phyloP scores from a whole-genome alignment of 2,113 vertebrate genomes.

The Castor canadensis region DNA sequence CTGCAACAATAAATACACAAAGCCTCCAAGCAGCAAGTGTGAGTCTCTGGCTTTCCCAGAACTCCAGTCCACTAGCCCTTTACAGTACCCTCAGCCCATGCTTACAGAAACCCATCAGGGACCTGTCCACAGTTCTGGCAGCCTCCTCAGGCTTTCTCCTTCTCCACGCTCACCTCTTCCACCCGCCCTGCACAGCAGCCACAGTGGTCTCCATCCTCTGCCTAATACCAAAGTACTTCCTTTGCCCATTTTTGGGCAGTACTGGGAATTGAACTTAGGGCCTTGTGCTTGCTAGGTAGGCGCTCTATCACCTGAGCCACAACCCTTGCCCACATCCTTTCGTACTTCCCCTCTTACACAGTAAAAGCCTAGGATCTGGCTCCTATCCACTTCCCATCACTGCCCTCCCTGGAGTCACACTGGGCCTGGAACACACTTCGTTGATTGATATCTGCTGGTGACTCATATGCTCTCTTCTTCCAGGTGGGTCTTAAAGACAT shows the following conservation, averaged over 20 bases:
- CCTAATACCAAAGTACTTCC: neutral
- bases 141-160: neutral
- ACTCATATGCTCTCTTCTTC: neutral
- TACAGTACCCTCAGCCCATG: neutral
- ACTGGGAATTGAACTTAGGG: no score
- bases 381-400: neutral
- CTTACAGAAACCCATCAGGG: neutral
- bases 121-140: neutral
- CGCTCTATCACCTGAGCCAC: no score
- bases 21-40: neutral
- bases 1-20: constrained; percentile 12
- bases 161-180: neutral
- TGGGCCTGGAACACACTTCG: neutral
- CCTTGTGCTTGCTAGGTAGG: no score
- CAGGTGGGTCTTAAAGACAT: neutral
- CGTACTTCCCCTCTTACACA: no score
- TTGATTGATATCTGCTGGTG: neutral
- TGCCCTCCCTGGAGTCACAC: neutral
- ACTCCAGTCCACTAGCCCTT: neutral
- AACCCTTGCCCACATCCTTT: no score
- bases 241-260: neutral
- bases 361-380: neutral
- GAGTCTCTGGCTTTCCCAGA: neutral
- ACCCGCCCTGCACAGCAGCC: neutral
- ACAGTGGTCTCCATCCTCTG: neutral